These are phyloP conservation scores for Zoanthus sansibaricus DNA, from an alignment of 92 coral and sea anemone species.

Conservation along the genomic window DNA sequence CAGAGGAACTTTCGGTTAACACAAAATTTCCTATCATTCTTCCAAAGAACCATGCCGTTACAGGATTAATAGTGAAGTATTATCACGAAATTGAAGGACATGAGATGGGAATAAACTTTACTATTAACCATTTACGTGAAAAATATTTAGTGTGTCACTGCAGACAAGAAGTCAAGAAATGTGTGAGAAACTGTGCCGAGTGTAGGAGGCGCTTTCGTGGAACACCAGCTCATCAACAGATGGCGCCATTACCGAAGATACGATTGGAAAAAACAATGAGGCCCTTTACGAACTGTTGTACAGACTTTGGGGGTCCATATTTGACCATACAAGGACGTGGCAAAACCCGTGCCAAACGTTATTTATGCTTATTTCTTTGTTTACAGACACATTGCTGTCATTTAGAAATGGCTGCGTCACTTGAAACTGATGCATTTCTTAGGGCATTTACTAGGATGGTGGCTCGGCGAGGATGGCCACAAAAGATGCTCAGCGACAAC, in stretches of 20 bases:
- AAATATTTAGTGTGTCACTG: slow-evolving; percentile 50
- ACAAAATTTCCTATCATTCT: slow-evolving; percentile 43
- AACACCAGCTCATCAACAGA: slow-evolving; percentile 49
- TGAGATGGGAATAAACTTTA: slow-evolving; percentile 68
- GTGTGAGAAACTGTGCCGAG: too few species aligned
- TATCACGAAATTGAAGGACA: slow-evolving; percentile 59
- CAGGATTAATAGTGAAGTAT: slow-evolving; percentile 8
- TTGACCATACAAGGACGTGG: slow-evolving; percentile 53
- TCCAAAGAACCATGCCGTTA: slow-evolving; percentile 51
- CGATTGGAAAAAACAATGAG: slow-evolving; percentile 49
- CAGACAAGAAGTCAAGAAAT: slow-evolving; percentile 26
- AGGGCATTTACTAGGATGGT: slow-evolving; percentile 65
- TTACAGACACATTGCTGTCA: slow-evolving; percentile 68
- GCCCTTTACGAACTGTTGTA: slow-evolving; percentile 53
- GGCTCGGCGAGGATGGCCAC: slow-evolving; percentile 69
- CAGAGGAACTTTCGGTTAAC: slow-evolving; percentile 22
- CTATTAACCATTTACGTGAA: slow-evolving; percentile 58
- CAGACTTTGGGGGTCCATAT: slow-evolving; percentile 56
- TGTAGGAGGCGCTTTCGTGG: slow-evolving; percentile 33
- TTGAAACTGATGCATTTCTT: slow-evolving; percentile 68
- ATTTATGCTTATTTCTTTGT: slow-evolving; percentile 68
- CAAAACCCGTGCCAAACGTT: slow-evolving; percentile 37
- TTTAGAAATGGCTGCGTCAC: slow-evolving; percentile 67
- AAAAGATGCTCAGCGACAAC: slow-evolving; percentile 71
- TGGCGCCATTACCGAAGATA: slow-evolving; percentile 54